A percentile compares a stretch with the other conserved stretches of the same genome.
These are phyloP conservation scores for Teinopalpus imperialis DNA, from an alignment of 2,888 invertebrate species.

Conservation along the genomic window DNA sequence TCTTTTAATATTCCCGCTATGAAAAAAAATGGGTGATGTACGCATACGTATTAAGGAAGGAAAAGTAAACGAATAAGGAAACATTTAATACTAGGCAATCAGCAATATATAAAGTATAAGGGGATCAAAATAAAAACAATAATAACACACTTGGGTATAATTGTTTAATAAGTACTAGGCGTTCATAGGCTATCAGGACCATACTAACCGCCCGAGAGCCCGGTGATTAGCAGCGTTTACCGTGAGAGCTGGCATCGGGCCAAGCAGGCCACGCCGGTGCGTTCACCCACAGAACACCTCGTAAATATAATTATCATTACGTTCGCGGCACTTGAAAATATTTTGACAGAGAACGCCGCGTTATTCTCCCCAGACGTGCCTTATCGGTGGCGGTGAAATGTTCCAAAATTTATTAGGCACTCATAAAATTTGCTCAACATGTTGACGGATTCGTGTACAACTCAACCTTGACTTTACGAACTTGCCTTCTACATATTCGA, in stretches of 20 bases:
- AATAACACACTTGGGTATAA: slow-evolving; percentile 27
- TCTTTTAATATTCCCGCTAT: too few relatives aligned
- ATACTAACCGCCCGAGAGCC: slow-evolving; percentile 62
- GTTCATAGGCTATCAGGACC: slow-evolving; percentile 68
- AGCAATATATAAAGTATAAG: too few relatives aligned
- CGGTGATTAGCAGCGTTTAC: slow-evolving; percentile 74
- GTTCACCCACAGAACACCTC: slow-evolving; percentile 59
- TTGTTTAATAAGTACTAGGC: slow-evolving; percentile 63
- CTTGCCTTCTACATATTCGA: not conserved
- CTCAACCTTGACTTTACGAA: slow-evolving; percentile 16
- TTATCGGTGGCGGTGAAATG: slow-evolving; percentile 12
- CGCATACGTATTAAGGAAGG: too few relatives aligned
- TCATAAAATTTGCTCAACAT: slow-evolving; percentile 18
- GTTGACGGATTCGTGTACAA: slow-evolving; percentile 8
- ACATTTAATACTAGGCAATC: too few relatives aligned
- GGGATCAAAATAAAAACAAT: not conserved
- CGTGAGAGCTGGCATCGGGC: slow-evolving; percentile 74
- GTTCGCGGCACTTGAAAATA: slow-evolving; percentile 57
- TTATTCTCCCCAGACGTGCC: slow-evolving; percentile 23
- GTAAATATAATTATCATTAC: slow-evolving; percentile 54
- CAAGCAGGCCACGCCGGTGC: slow-evolving; percentile 75
- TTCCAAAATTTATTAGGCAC: slow-evolving; percentile 12
- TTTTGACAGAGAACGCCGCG: slow-evolving; percentile 34
- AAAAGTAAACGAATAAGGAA: too few relatives aligned
- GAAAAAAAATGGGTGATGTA: too few relatives aligned